These are phyloP conservation scores for Tricholaema leucomelas DNA, from an alignment of 2,113 vertebrate species.

Conservation along the genomic window DNA sequence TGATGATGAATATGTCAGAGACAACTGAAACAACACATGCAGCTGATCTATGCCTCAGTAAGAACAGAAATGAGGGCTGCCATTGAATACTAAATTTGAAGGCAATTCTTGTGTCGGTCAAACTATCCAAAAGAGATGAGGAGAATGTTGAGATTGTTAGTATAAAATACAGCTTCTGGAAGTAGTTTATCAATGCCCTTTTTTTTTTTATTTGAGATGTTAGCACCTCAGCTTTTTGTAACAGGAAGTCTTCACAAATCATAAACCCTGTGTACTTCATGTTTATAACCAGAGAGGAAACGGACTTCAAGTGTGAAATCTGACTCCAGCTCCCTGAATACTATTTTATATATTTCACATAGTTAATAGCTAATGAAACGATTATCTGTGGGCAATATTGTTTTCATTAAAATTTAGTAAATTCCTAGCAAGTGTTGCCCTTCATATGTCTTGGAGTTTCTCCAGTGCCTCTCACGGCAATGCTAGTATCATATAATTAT, in stretches of 20 bases:
- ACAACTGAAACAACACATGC: accelerated
- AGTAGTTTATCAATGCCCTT: neutral
- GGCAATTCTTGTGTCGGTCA: neutral
- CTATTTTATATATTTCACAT: neutral
- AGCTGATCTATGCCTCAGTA: neutral
- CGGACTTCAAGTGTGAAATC: neutral
- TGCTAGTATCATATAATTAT: neutral
- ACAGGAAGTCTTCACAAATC: neutral
- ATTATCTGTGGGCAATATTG: neutral
- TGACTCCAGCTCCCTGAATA: neutral
- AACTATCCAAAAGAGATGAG: neutral
- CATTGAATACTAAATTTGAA: neutral
- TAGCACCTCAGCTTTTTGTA: neutral
- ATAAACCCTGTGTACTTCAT: neutral
- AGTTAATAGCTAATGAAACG: neutral
- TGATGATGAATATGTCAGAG: neutral
- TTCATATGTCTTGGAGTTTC: neutral
- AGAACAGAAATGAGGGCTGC: neutral
- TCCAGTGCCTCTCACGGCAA: neutral
- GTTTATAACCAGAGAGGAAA: neutral
- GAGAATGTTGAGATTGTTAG: neutral
- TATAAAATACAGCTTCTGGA: neutral
- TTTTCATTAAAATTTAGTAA: neutral
- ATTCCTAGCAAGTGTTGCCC: neutral
- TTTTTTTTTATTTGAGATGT: neutral